Conservation (phyloP, 2,888 invertebrate genomes). For the Tetropium fuscum region DNA sequence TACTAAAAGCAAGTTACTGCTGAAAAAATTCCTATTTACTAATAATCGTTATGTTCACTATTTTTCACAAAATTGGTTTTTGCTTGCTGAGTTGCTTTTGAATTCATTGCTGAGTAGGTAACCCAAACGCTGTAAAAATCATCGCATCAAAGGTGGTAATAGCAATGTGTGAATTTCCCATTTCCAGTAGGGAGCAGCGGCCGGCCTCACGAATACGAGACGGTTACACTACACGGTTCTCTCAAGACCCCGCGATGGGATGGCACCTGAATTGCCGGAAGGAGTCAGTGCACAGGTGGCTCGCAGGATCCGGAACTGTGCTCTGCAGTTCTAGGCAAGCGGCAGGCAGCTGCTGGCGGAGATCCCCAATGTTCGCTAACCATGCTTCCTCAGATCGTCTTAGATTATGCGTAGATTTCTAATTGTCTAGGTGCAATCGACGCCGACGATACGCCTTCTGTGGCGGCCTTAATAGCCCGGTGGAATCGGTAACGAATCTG, state of each 20-base stretch:
- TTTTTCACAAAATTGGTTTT: too few relatives aligned
- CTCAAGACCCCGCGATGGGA: constrained; percentile 40
- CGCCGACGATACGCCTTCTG: constrained; percentile 24
- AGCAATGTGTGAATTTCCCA: neutral
- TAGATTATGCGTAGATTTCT: constrained; percentile 56
- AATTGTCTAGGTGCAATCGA: constrained; percentile 32
- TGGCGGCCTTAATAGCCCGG: constrained; percentile 3
- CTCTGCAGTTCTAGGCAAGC: constrained; percentile 56
- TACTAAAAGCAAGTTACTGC: too few relatives aligned
- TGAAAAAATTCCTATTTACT: too few relatives aligned
- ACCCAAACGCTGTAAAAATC: too few relatives aligned
- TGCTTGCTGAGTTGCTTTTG: too few relatives aligned
- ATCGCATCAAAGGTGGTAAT: too few relatives aligned
- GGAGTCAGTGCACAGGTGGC: constrained; percentile 60
- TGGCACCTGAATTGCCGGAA: too few relatives aligned
- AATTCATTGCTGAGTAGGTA: too few relatives aligned
- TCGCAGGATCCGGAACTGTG: constrained; percentile 60
- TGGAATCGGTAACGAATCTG: constrained; percentile 29
- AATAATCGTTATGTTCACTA: too few relatives aligned
- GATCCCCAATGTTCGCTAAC: constrained; percentile 53
- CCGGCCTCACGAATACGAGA: neutral
- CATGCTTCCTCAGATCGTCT: constrained; percentile 63
- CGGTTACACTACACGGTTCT: constrained; percentile 30
- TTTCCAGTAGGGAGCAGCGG: constrained; percentile 6
- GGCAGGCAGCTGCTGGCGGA: constrained; percentile 55